These are phyloP conservation scores for Diarsia brunnea DNA, from an alignment of 2,888 invertebrate genomes.

Conservation along the genomic window DNA sequence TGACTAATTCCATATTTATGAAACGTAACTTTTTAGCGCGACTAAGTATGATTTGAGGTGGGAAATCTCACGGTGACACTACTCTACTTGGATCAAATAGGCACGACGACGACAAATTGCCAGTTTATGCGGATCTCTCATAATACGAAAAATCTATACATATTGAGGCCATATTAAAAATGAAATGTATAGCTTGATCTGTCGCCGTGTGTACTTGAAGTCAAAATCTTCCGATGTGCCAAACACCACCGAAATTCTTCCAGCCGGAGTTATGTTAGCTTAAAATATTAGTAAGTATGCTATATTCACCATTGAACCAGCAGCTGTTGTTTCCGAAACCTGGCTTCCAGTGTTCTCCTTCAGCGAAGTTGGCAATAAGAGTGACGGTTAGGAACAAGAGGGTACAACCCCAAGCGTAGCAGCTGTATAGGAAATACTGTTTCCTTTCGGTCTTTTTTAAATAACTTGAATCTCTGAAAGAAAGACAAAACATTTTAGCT, in stretches of 20 bases:
- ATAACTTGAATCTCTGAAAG: constrained; percentile 81
- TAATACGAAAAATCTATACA: too few species aligned
- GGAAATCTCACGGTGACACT: neutral
- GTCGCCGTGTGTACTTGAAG: neutral
- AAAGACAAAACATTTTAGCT: neutral
- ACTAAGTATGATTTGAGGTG: too few species aligned
- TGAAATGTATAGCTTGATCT: too few species aligned
- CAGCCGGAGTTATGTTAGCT: neutral
- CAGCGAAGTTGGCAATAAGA: constrained; percentile 88
- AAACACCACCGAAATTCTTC: neutral
- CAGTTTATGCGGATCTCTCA: too few species aligned
- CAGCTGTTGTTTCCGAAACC: constrained; percentile 90
- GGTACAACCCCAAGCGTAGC: constrained; percentile 92
- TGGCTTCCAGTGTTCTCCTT: constrained; percentile 90
- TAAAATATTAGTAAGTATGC: neutral
- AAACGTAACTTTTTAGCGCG: neutral
- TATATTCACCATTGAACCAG: constrained; percentile 92
- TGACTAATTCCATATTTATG: neutral
- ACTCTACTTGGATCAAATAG: neutral
- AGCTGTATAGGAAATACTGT: constrained; percentile 90
- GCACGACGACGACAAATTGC: too few species aligned
- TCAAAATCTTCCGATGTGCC: neutral
- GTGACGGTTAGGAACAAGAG: constrained; percentile 87
- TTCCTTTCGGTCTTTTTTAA: constrained; percentile 87
- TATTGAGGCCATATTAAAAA: too few species aligned